A percentile compares a stretch with the other conserved stretches of the same genome.
Evolutionary conservation across 2,888 invertebrate species (phyloP).

Genomic region (Athrips mouffetella): DNA sequence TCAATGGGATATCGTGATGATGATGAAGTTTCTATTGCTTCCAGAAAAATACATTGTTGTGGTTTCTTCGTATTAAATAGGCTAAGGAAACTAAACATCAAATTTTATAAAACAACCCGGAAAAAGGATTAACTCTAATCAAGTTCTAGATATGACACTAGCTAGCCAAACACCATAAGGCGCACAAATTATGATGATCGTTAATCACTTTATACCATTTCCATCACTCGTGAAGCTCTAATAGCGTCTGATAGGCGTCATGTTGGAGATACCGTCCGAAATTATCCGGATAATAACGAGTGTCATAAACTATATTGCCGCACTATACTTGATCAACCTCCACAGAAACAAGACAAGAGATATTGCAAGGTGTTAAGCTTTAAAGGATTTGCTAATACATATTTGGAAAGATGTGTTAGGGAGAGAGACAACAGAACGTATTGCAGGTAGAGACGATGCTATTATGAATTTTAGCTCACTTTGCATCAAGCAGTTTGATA

Average conservation of each 20-base stretch:
- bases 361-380: constrained; percentile 41
- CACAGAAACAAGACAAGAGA: constrained; percentile 35
- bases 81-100: too few relatives aligned
- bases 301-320: constrained; percentile 39
- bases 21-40: too few relatives aligned
- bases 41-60: too few relatives aligned
- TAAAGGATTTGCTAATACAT: too few relatives aligned
- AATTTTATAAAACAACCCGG: neutral
- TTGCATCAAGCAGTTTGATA: too few relatives aligned
- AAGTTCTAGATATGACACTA: constrained; percentile 2
- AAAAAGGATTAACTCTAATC: constrained; percentile 2
- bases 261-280: constrained; percentile 45
- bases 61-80: too few relatives aligned
- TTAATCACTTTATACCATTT: constrained; percentile 9
- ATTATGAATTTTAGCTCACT: too few relatives aligned
- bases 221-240: constrained; percentile 17
- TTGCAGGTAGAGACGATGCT: too few relatives aligned
- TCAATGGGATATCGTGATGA: too few relatives aligned
- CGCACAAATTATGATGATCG: constrained; percentile 5
- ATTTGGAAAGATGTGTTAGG: too few relatives aligned
- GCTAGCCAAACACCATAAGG: constrained; percentile 4
- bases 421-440: too few relatives aligned
- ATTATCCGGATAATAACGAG: constrained; percentile 55
- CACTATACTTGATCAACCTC: constrained; percentile 32
- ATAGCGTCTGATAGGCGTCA: constrained; percentile 37